These are phyloP conservation scores for Drosophila buzzatii DNA, from an alignment of 2,888 invertebrate species.

Conservation along the genomic window DNA sequence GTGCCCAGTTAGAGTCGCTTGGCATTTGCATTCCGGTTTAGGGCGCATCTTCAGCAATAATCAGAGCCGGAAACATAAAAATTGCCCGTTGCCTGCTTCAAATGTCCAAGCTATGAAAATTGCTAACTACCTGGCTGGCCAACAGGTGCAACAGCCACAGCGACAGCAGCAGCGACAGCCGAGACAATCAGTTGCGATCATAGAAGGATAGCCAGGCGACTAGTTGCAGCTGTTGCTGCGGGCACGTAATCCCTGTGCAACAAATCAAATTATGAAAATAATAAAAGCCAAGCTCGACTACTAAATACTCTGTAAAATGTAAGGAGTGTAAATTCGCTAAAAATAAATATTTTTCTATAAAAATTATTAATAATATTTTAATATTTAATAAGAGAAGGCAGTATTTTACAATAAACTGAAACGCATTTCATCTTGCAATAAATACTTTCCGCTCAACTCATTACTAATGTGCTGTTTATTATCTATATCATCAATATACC, in stretches of 20 bases:
- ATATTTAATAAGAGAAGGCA: too few species aligned
- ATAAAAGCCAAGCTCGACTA: neutral
- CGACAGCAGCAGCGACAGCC: constrained; percentile 3
- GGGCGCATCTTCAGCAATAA: constrained; percentile 60
- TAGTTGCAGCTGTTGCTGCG: constrained; percentile 42
- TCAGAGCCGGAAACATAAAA: constrained; percentile 80
- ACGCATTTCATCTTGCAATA: neutral
- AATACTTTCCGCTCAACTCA: neutral
- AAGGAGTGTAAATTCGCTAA: too few species aligned
- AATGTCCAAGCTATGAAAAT: constrained; percentile 56
- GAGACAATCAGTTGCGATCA: constrained; percentile 25
- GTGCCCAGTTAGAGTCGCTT: constrained; percentile 54
- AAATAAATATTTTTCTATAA: too few species aligned
- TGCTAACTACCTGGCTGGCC: constrained; percentile 56
- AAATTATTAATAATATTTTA: neutral
- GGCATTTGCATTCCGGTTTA: constrained; percentile 76
- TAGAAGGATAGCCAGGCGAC: constrained; percentile 36
- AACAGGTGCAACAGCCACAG: constrained; percentile 56
- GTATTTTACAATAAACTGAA: too few species aligned
- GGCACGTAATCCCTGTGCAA: constrained; percentile 32
- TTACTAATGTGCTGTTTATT: neutral
- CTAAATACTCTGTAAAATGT: constrained; percentile 4
- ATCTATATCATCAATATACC: neutral
- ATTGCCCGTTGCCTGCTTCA: constrained; percentile 44
- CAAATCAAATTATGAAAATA: constrained; percentile 20